Conservation (phyloP, 1,140 invertebrate genomes). For the Hesperophylax magnus region DNA sequence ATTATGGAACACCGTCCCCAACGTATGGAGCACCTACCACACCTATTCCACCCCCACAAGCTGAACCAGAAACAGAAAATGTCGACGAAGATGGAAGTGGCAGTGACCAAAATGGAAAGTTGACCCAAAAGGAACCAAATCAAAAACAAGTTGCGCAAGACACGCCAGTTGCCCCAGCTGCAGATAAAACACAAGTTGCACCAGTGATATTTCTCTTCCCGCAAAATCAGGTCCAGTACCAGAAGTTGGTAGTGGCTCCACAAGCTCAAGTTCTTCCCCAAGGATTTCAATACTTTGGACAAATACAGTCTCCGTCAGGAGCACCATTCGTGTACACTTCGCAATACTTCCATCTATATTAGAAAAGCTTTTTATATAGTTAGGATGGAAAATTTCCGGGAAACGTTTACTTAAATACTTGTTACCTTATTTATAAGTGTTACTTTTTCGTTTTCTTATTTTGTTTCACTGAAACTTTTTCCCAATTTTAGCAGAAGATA, state of each 20-base stretch:
- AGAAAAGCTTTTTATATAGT: conserved; percentile 4
- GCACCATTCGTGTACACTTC: conserved; percentile 37
- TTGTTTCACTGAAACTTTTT: no score
- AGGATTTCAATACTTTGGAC: conserved; percentile 39
- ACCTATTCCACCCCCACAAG: conserved; percentile 19
- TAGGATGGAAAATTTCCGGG: background rate
- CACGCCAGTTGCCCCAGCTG: background rate
- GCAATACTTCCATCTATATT: conserved; percentile 41
- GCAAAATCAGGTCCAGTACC: conserved; percentile 10
- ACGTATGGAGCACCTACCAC: conserved; percentile 23
- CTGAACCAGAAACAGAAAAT: conserved; percentile 6
- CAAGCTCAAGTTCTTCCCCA: conserved; percentile 4
- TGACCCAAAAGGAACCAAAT: conserved; percentile 1
- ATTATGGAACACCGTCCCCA: conserved; percentile 23
- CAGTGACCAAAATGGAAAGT: conserved; percentile 11
- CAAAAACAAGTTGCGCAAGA: conserved; percentile 19
- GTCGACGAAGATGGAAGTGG: background rate
- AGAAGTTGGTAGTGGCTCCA: conserved; percentile 32
- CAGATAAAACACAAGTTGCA: background rate
- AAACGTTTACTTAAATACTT: no score
- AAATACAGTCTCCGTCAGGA: background rate
- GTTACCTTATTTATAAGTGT: no score
- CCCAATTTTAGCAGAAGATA: no score
- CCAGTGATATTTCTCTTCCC: background rate
- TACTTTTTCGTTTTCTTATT: no score